Conservation (phyloP, 1,140 invertebrate species). For the Achroia grisella region DNA sequence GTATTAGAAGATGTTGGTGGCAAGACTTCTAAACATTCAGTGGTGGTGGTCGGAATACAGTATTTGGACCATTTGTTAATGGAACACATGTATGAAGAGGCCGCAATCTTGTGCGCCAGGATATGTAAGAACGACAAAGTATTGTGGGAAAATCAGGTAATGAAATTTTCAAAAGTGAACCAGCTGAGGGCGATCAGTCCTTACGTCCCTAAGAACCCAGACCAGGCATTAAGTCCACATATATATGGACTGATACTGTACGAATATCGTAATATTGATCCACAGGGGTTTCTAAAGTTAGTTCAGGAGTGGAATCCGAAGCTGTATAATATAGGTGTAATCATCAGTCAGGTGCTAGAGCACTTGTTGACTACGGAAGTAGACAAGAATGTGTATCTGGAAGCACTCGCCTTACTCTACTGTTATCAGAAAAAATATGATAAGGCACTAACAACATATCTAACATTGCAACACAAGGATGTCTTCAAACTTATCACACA, state of each 20-base stretch:
- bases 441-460: constrained; percentile 93
- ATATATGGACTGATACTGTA: constrained; percentile 97
- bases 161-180: constrained; percentile 90
- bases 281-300: constrained; percentile 88
- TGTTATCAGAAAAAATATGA: constrained; percentile 94
- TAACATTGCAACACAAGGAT: constrained; percentile 88
- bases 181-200: constrained; percentile 89
- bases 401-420: constrained; percentile 93
- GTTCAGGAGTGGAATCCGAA: constrained; percentile 90
- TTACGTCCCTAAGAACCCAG: constrained; percentile 84
- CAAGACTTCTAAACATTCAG: constrained; percentile 78
- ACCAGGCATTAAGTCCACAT: constrained; percentile 83
- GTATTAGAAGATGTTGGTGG: constrained; percentile 77
- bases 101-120: constrained; percentile 89
- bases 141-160: constrained; percentile 95
- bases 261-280: constrained; percentile 93
- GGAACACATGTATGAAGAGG: constrained; percentile 84
- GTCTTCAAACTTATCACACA: constrained; percentile 92
- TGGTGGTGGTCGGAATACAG: constrained; percentile 83
- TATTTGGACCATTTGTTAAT: constrained; percentile 90
- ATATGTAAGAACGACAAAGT: constrained; percentile 87
- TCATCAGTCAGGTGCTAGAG: constrained; percentile 90
- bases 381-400: constrained; percentile 83
- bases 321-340: constrained; percentile 89
- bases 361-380: constrained; percentile 80